These are phyloP conservation scores for Chiroxiphia lanceolata DNA, from an alignment of 2,797 vertebrate species.

Conservation along the genomic window DNA sequence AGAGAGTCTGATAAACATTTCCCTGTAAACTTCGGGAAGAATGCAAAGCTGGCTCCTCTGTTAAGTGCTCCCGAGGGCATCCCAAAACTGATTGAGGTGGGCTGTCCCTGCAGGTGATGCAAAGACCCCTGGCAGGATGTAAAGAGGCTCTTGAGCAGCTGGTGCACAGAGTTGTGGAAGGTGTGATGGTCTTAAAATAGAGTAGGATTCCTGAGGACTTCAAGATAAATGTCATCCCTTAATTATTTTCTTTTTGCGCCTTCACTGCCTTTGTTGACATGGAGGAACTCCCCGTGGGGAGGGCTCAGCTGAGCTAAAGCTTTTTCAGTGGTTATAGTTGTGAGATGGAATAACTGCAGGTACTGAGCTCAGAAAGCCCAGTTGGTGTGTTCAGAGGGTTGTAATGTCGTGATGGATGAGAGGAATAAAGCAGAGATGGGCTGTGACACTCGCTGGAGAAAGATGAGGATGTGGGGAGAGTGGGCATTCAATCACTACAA, in stretches of 20 bases:
- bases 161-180: not conserved
- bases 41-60: not conserved
- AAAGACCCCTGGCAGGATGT: not conserved
- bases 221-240: not conserved
- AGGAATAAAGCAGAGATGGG: not conserved
- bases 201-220: not conserved
- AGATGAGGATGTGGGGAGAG: not conserved
- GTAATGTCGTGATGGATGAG: fast-evolving
- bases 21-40: not conserved
- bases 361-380: fast-evolving
- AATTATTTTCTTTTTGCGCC: not conserved
- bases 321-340: not conserved
- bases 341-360: not conserved
- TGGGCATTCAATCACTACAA: not conserved
- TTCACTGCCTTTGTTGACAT: not conserved
- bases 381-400: not conserved
- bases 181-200: not conserved
- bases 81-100: not conserved
- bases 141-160: not conserved
- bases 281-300: not conserved
- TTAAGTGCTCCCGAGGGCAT: not conserved
- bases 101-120: not conserved
- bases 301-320: not conserved
- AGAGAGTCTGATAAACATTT: not conserved
- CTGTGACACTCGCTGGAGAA: not conserved